Base-by-base conservation (phyloP, 2,113 vertebrate genomes). In the Chaetodon auriga region DNA sequence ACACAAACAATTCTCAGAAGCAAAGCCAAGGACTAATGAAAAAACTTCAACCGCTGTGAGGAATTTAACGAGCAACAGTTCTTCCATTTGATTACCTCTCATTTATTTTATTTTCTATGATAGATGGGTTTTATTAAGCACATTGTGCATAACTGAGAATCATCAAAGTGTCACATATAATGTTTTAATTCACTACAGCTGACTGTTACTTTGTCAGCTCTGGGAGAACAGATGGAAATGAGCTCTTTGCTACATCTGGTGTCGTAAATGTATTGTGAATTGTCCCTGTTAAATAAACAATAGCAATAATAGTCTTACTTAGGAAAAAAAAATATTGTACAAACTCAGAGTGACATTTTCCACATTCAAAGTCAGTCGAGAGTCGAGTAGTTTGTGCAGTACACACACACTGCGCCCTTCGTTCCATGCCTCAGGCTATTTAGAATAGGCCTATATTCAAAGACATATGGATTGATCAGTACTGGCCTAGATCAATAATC, bases 51-150 rank as follows among this genome's bases (percentile, higher is more conserved):
- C 75, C 25, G 41, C 19, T 70, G 23, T 16, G 0, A 15, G 48
- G 43, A 7, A 46, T 43, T n/a, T n/a, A n/a, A n/a, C n/a, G n/a
- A n/a, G n/a, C n/a, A n/a, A n/a, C n/a, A n/a, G n/a, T n/a, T n/a
- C n/a, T n/a, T n/a, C n/a, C n/a, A n/a, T n/a, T 66, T 57, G 25
- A 48, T 77, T 78, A 36, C 19, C 23, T 38, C 48, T 58, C 21
- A 46, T 51, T 41, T 2, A 7, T 62, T 30, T 53, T 7, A 63
- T 23, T 38, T 10, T 19, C 4, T 30, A 30, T 5, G 4, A 36
- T 41, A 19, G 25, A 69, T 45, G 60, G 38, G 7, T 38, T 49
- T 74, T 53, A 18, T 5, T 25, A 14, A 0, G 7, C 21, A n/a
- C 8, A 16, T 49, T 62, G 13, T 54, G 68, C 12, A 55, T 41